phyloP scores from a whole-genome alignment of 2,888 invertebrate genomes.

The Caenorhabditis sp. region DNA sequence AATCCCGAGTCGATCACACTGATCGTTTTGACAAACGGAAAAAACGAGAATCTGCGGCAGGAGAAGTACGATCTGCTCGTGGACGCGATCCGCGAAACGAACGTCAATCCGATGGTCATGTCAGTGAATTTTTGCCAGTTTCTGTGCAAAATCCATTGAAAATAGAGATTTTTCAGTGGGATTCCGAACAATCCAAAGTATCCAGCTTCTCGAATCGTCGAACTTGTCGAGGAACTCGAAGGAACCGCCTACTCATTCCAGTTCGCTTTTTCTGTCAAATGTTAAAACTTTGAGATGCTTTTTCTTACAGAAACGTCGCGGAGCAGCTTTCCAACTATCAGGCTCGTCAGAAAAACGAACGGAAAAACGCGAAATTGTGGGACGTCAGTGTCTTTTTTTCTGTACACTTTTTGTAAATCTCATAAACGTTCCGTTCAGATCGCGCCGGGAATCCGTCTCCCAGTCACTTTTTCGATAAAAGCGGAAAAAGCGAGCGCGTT shows the following conservation, averaged over 20 bases:
- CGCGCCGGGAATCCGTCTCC: constrained; percentile 49
- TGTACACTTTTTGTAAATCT: not conserved
- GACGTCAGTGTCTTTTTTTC: constrained; percentile 34
- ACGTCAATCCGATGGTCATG: constrained; percentile 27
- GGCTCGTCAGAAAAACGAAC: constrained; percentile 16
- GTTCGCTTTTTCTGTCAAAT: not conserved
- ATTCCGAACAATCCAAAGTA: constrained; percentile 22
- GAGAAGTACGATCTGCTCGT: constrained; percentile 19
- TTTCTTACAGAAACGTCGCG: constrained; percentile 12
- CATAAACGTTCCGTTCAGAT: constrained; percentile 26
- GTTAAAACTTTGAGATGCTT: not conserved
- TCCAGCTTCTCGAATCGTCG: constrained; percentile 5
- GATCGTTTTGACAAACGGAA: constrained; percentile 33
- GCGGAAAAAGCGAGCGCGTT: constrained; percentile 42
- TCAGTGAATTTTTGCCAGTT: too few relatives aligned
- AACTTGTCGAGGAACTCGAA: constrained; percentile 1
- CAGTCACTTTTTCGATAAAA: constrained; percentile 50
- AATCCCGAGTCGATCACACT: constrained; percentile 12
- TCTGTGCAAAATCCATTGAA: not conserved
- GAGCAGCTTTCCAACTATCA: constrained; percentile 19
- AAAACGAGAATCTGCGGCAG: constrained; percentile 17
- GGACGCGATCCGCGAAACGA: constrained; percentile 2
- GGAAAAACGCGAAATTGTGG: constrained; percentile 40
- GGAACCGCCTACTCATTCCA: constrained; percentile 27
- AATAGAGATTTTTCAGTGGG: constrained; percentile 7